Percentiles rank a stretch among this genome's conserved stretches.
These are phyloP conservation scores for Leptobrachium leishanense DNA, from an alignment of 2,113 vertebrate genomes.

Conservation along the genomic window DNA sequence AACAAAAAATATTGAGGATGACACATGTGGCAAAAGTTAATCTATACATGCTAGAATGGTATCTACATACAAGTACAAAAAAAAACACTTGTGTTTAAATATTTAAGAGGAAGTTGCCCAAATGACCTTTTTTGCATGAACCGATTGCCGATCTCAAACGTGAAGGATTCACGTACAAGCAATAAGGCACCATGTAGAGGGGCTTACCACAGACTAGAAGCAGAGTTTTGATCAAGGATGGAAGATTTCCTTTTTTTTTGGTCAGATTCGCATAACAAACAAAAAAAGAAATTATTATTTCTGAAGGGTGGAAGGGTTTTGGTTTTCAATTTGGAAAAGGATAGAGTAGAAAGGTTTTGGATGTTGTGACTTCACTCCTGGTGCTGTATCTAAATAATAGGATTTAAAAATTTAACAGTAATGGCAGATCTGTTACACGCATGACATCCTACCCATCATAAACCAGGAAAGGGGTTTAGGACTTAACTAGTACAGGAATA, in stretches of 20 bases:
- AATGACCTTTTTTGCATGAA: neutral
- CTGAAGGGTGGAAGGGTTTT: conserved; percentile 55
- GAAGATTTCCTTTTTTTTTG: conserved; percentile 16
- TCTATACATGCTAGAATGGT: too few relatives aligned
- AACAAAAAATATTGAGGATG: too few relatives aligned
- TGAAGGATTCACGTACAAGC: neutral
- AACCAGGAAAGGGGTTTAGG: conserved; percentile 49
- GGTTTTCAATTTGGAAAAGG: conserved; percentile 49
- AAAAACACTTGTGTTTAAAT: too few relatives aligned
- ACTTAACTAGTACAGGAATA: conserved; percentile 59
- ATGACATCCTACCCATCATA: conserved; percentile 57
- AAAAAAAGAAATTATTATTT: neutral
- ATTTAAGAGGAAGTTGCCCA: neutral
- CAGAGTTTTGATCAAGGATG: neutral
- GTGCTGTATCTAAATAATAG: conserved; percentile 62
- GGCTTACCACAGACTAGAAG: neutral
- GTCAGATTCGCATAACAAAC: conserved; percentile 3
- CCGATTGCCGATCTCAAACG: neutral
- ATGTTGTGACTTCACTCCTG: conserved; percentile 60
- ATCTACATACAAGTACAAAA: too few relatives aligned
- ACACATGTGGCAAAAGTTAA: too few relatives aligned
- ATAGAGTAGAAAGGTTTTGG: conserved; percentile 53
- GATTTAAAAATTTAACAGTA: conserved; percentile 18
- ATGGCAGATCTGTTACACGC: conserved; percentile 22
- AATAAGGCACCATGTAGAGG: conserved; percentile 2